phyloP scores from a whole-genome alignment of 2,797 vertebrate genomes.

The Zalophus californianus region DNA sequence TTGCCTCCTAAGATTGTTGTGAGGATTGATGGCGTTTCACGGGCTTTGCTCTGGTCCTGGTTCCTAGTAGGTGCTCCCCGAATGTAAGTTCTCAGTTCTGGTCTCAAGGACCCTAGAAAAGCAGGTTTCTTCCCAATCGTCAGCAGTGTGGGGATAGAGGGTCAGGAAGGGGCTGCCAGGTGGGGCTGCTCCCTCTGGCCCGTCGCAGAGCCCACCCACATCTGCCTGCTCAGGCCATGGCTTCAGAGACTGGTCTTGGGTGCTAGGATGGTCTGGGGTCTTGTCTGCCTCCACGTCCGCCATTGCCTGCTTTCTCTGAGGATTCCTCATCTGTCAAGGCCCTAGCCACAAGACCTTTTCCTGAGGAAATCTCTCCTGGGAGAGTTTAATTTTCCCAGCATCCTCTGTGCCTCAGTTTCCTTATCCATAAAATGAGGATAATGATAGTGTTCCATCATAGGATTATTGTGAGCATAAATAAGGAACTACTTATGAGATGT shows the following conservation, averaged over 20 bases:
- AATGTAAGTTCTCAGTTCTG: not conserved
- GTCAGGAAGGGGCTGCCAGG: not conserved
- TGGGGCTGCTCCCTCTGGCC: not conserved
- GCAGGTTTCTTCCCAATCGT: not conserved
- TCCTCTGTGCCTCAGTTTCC: not conserved
- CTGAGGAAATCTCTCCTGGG: not conserved
- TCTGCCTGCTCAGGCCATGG: not conserved
- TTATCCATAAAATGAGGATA: not conserved
- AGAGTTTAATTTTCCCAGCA: not conserved
- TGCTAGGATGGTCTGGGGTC: not conserved
- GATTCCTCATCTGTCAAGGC: not conserved
- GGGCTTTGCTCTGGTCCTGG: not conserved
- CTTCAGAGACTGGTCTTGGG: not conserved
- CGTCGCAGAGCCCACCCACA: not conserved
- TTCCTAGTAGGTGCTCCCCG: not conserved
- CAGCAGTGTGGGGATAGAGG: not conserved
- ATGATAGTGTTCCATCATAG: not conserved
- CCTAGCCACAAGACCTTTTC: not conserved
- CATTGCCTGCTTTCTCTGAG: not conserved
- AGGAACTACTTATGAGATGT: not conserved
- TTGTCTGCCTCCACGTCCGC: not conserved
- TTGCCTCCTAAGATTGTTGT: not conserved
- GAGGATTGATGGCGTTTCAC: not conserved
- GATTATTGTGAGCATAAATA: not conserved
- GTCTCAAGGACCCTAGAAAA: not conserved